Conservation (phyloP, 1,140 invertebrate genomes). For the Ephestia elutella region DNA sequence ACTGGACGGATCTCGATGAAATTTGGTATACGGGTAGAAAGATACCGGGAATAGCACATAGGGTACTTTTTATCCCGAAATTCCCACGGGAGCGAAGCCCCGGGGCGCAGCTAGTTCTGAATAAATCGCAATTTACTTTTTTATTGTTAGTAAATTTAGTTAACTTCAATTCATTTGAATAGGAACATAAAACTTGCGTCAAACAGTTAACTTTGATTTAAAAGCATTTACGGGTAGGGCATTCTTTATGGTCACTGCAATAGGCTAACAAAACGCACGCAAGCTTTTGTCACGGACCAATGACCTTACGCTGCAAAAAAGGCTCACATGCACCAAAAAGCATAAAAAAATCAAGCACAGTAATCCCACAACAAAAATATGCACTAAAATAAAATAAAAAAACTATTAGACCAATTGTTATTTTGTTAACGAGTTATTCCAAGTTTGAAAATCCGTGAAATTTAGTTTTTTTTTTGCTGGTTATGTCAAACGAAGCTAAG, state of each 20-base stretch:
- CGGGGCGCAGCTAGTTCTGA: too few species aligned
- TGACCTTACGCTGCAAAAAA: background rate
- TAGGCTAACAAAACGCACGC: background rate
- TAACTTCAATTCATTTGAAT: too few species aligned
- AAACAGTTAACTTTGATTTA: background rate
- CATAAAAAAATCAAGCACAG: constrained; percentile 32
- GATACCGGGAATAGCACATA: too few species aligned
- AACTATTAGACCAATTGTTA: constrained; percentile 31
- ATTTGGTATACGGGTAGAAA: too few species aligned
- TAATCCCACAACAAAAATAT: constrained; percentile 63
- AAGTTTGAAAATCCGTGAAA: constrained; percentile 17
- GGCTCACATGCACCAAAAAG: background rate
- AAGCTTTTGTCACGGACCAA: background rate
- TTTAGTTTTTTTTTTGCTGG: constrained; percentile 44
- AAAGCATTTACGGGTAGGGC: background rate
- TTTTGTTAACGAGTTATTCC: constrained; percentile 26
- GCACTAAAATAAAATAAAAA: constrained; percentile 28
- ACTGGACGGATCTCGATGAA: too few species aligned
- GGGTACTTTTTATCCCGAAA: too few species aligned
- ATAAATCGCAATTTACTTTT: too few species aligned
- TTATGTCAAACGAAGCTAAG: constrained; percentile 72
- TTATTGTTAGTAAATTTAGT: too few species aligned
- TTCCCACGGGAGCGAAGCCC: too few species aligned
- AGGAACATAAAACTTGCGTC: background rate
- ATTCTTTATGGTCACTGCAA: background rate